Evolutionary conservation across 2,888 invertebrate species (phyloP).

Genomic region (Ditula angustiorana): DNA sequence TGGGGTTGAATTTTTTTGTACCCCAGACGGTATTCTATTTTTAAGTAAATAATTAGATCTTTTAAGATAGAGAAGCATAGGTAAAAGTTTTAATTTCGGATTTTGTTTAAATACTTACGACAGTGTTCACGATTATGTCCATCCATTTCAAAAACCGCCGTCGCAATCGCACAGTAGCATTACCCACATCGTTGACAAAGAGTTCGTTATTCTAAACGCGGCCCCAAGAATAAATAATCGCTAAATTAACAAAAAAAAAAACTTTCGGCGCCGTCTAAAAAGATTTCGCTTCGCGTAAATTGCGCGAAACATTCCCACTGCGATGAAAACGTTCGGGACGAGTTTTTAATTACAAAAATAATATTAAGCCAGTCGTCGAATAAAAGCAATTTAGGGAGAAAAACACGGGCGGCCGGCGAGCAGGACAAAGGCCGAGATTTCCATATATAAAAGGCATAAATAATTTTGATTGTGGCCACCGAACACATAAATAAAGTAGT

Average conservation of each 20-base stretch:
- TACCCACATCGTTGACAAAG: conserved; percentile 25
- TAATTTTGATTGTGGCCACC: conserved; percentile 78
- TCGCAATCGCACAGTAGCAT: background rate
- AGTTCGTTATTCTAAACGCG: conserved; percentile 21
- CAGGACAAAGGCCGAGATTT: conserved; percentile 73
- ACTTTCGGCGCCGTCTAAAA: conserved; percentile 54
- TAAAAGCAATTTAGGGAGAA: conserved; percentile 73
- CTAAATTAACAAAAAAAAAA: conserved; percentile 33
- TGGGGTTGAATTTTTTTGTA: too few relatives aligned
- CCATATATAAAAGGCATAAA: conserved; percentile 78
- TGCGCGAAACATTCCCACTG: conserved; percentile 58
- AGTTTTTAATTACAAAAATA: conserved; percentile 82
- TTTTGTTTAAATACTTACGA: background rate
- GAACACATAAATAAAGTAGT: conserved; percentile 76
- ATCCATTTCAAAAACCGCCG: background rate
- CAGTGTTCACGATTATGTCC: background rate
- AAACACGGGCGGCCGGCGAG: conserved; percentile 52
- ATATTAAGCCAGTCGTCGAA: conserved; percentile 77
- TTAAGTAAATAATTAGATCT: too few relatives aligned
- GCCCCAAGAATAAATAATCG: conserved; percentile 37
- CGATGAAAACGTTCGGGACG: conserved; percentile 69
- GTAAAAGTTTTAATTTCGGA: too few relatives aligned
- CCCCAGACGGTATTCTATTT: too few relatives aligned
- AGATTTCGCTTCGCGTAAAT: conserved; percentile 64
- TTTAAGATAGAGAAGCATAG: too few relatives aligned